Base-by-base conservation (phyloP, 2,888 invertebrate genomes). In the Limnephilus lunatus region DNA sequence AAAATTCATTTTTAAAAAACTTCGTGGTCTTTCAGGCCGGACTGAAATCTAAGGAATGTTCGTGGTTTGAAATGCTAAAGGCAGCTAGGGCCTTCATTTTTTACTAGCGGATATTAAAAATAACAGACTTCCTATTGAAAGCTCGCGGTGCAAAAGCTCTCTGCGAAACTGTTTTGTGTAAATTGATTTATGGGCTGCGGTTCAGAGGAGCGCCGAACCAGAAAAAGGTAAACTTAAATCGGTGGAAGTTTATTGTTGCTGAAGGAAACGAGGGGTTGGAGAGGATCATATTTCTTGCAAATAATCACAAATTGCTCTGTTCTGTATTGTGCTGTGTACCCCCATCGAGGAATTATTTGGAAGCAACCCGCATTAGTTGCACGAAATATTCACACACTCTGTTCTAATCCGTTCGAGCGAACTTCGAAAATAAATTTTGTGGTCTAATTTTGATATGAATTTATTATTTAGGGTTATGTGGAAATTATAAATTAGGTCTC, bases 171-270 rank as follows among this genome's bases (percentile, higher is more conserved):
- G 68, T 88, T 53, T 88, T 88, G 31, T 88, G 88, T 80, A 68
- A 88, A 88, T 88, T 80, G 88, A 88, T 88, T 88, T 88, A 88
- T 88, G 88, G 68, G 35, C 31, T 85, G 88, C 80, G 88, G 88
- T 68, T 32, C 53, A 68, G 31, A 32, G 3, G 35, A 68, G 31
- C 88, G 31, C 32, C 25, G 80, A 88, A 88, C 68, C 68, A n/a
- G 88, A 88, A 88, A 88, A 88, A 32, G 88, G 31, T 25, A 88
- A 88, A 88, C 87, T 88, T 88, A 88, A 80, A 88, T 68, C 80
- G 35, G 80, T 11, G 80, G 80, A 80, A 81, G 88, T 88, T 68
- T 88, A 88, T 88, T 80, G 88, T 88, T 88, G 19, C 88, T 80
- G 15, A 19, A 68, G 88, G 88, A 68, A 68, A 80, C 53, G n/a